Evolutionary conservation across 2,888 invertebrate genomes (phyloP), one percentile per base, ranked within the genome.

Genomic region (Acanthosoma haemorrhoidale): DNA sequence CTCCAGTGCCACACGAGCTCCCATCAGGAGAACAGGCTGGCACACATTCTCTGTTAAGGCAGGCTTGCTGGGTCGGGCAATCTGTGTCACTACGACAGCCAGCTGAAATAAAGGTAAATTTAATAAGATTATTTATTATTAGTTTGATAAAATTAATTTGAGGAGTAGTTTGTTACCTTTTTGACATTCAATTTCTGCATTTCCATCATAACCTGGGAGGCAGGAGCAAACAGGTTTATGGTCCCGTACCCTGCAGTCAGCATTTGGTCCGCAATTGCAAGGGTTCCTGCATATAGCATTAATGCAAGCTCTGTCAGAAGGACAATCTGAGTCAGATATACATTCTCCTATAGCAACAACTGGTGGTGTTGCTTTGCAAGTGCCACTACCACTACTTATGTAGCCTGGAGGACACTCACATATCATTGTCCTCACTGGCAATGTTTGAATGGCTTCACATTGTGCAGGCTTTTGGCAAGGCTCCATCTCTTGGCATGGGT

Each of bases 161-260:
- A 11, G n/a, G n/a, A n/a, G n/a, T n/a, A n/a, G n/a, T n/a, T 60
- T 66, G 75, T 77, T 78, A 83, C 83, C 84, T 80, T 86, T 87
- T 43, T 86, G 84, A 78, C 94, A 95, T 76, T 90, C 89, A 9
- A 89, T 86, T 77, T 91, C 88, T 31, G 94, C 91, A 79, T 92
- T 92, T 68, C 94, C 95, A 73, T 91, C 88, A 76, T 86, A 94
- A 58, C 92, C 93, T 76, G 87, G 86, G 72, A 85, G 84, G 79
- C 95, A 95, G 0, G 91, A 89, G 77, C 95, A 95, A 0, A 92
- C 88, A 0, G 94, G 92, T 79, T 91, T 91, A 77, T 95, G 94
- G 77, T 91, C 86, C 79, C 86, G 87, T 73, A 93, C 89, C 77
- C 88, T 85, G 78, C 95, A 95, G 75, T 91, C 88, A 1, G 94